Conservation (phyloP, 2,888 invertebrate genomes). For the Mythimna ferrago region DNA sequence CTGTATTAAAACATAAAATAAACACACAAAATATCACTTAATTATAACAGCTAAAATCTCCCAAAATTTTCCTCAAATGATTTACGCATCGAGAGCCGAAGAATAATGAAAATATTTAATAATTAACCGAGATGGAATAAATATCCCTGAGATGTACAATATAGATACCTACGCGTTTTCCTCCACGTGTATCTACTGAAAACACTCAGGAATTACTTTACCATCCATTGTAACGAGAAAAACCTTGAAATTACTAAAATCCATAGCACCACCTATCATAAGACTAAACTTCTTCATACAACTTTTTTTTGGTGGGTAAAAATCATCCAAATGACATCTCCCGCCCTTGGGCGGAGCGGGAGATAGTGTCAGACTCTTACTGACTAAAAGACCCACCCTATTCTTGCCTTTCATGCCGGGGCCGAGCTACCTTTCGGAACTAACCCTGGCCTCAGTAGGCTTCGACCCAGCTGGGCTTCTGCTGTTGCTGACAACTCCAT, state of each 20-base stretch:
- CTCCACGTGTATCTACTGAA: background rate
- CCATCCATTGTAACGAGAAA: background rate
- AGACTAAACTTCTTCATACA: slow-evolving; percentile 11
- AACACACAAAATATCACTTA: background rate
- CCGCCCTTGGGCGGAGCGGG: too few relatives aligned
- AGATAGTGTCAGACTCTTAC: too few relatives aligned
- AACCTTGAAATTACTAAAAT: background rate
- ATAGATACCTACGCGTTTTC: slow-evolving; percentile 1
- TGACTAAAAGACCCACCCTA: too few relatives aligned
- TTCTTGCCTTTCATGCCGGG: too few relatives aligned
- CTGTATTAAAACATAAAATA: background rate
- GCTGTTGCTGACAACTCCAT: too few relatives aligned
- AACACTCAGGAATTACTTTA: background rate
- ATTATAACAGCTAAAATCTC: background rate
- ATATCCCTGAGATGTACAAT: background rate
- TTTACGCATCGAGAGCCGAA: background rate
- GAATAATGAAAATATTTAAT: background rate
- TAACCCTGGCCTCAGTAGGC: too few relatives aligned
- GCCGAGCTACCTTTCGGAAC: too few relatives aligned
- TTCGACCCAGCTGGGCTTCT: too few relatives aligned
- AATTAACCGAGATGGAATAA: background rate
- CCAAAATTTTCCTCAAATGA: background rate
- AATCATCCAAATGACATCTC: too few relatives aligned
- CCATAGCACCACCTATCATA: background rate
- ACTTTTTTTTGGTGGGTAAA: too few relatives aligned